A percentile compares a stretch with the other conserved stretches of the same genome.
These are phyloP conservation scores for Ceyx margarethae DNA, from an alignment of 2,113 vertebrate genomes.

Conservation along the genomic window DNA sequence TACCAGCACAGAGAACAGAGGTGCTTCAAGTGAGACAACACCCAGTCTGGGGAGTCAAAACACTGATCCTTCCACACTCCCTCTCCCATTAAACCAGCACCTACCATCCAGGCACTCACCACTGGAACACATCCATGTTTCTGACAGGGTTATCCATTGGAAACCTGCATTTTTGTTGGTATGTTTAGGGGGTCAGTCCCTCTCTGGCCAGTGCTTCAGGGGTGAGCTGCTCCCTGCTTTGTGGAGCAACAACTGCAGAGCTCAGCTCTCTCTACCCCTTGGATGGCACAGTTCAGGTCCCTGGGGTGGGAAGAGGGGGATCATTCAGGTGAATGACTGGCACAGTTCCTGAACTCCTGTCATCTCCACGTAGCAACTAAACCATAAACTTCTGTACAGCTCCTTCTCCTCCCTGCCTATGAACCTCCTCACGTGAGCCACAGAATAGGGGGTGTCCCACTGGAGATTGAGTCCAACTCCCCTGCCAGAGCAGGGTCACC, in stretches of 20 bases:
- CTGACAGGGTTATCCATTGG: background rate
- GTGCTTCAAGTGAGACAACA: background rate
- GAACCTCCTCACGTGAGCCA: rapidly evolving
- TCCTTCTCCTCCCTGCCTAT: no score
- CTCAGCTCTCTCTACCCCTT: background rate
- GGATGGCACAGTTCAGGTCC: background rate
- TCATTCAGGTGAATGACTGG: no score
- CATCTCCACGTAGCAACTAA: rapidly evolving
- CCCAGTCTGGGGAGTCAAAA: background rate
- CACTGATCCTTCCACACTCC: background rate
- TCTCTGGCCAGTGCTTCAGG: background rate
- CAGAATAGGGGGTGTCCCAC: no score
- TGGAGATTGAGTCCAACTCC: no score
- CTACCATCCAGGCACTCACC: background rate
- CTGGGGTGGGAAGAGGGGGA: no score
- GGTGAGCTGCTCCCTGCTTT: background rate
- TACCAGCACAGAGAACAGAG: background rate
- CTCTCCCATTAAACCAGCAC: background rate
- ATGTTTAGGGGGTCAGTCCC: background rate
- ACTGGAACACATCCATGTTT: rapidly evolving
- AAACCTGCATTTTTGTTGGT: background rate
- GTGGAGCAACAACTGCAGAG: background rate
- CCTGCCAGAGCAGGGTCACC: no score
- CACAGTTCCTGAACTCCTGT: rapidly evolving
- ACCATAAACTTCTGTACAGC: rapidly evolving